Evolutionary conservation across 2,888 invertebrate genomes (phyloP).

Genomic region (Graphium colonna): DNA sequence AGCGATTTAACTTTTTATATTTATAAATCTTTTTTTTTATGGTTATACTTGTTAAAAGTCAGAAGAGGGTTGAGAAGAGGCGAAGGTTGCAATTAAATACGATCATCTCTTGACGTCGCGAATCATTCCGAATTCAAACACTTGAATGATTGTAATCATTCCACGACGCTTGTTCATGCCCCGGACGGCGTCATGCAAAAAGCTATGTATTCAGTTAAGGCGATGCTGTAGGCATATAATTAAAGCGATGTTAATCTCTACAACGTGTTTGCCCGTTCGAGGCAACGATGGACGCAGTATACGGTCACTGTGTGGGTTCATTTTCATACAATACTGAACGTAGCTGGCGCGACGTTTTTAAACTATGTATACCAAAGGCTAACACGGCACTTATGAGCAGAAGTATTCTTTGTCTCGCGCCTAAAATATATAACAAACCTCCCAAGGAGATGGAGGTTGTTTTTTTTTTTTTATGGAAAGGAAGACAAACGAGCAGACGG

Average conservation of each 20-base stretch:
- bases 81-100: neutral
- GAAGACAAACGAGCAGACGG: no score
- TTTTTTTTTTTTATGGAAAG: no score
- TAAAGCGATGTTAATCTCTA: conserved; percentile 15
- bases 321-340: no score
- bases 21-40: no score
- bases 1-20: no score
- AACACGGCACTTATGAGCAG: no score
- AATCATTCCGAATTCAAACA: neutral
- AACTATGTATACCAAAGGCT: no score
- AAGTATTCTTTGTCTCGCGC: no score
- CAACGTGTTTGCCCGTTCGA: conserved; percentile 3
- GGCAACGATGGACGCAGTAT: neutral
- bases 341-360: no score
- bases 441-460: no score
- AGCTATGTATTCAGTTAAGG: conserved; percentile 13
- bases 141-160: conserved; percentile 10
- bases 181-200: conserved; percentile 13
- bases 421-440: no score
- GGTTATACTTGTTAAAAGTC: no score
- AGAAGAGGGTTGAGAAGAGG: neutral
- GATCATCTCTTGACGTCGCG: neutral
- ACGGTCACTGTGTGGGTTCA: conserved; percentile 3
- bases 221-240: conserved; percentile 12
- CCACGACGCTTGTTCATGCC: conserved; percentile 1